A percentile compares a stretch with the other conserved stretches of the same genome.
phyloP scores from a whole-genome alignment of 2,113 vertebrate species.

The Cavia porcellus region DNA sequence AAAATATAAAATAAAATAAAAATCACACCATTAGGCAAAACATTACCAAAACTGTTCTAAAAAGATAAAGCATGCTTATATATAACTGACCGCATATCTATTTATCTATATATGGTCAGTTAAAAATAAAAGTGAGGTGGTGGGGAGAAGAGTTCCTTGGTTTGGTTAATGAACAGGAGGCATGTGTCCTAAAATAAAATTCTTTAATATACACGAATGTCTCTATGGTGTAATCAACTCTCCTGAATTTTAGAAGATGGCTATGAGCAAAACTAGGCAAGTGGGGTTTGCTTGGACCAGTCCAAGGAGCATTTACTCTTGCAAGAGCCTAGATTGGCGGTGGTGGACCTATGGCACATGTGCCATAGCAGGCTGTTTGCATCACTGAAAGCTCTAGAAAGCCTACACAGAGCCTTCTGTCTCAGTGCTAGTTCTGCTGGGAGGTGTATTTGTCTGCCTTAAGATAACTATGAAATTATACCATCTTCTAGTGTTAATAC shows the following conservation, averaged over 20 bases:
- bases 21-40: not conserved
- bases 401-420: not conserved
- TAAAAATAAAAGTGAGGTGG: not conserved
- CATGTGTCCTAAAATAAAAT: not conserved
- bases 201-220: not conserved
- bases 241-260: not conserved
- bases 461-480: conserved; percentile 32
- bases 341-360: not conserved
- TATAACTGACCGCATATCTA: too few species aligned
- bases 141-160: not conserved
- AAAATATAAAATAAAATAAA: not conserved
- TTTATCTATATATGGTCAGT: not conserved
- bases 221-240: not conserved
- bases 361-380: not conserved
- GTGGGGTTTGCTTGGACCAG: not conserved
- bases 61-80: not conserved
- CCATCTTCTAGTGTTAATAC: not conserved
- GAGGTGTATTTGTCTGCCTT: conserved; percentile 23
- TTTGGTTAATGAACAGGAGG: not conserved
- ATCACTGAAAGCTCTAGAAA: not conserved
- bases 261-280: not conserved
- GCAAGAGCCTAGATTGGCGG: not conserved
- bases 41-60: not conserved
- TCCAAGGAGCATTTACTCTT: not conserved
- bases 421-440: not conserved